A percentile compares a stretch with the other conserved stretches of the same genome.
These are phyloP conservation scores for Girardinus metallicus DNA, from an alignment of 2,797 vertebrate species.

Conservation along the genomic window DNA sequence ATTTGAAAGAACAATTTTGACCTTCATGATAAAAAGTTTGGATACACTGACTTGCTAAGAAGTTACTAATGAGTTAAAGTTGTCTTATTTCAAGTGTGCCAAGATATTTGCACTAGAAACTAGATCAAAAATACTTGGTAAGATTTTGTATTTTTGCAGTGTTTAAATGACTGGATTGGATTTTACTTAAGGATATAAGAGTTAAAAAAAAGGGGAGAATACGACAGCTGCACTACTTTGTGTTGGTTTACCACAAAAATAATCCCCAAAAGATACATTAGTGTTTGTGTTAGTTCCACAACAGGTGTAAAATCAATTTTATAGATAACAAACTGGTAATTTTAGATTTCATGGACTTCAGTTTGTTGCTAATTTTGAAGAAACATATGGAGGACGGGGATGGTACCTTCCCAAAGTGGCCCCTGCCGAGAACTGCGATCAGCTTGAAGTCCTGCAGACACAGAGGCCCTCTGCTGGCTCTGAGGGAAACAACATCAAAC, in stretches of 20 bases:
- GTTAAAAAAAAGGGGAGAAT: background rate
- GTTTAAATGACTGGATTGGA: background rate
- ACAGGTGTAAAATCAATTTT: background rate
- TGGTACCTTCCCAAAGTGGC: constrained; percentile 91
- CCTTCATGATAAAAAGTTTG: no score
- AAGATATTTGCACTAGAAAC: no score
- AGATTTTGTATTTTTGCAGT: no score
- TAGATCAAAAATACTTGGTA: no score
- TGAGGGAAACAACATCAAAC: constrained; percentile 26
- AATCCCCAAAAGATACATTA: background rate
- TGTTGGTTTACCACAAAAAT: background rate
- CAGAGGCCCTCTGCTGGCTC: constrained; percentile 71
- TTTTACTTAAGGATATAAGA: background rate
- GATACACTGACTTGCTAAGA: no score
- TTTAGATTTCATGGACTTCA: background rate
- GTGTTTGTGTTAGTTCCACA: background rate
- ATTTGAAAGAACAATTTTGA: no score
- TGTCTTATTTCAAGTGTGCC: no score
- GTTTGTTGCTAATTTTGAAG: background rate
- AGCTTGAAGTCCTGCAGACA: constrained; percentile 87
- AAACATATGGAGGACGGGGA: background rate
- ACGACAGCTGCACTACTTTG: background rate
- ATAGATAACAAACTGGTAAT: background rate
- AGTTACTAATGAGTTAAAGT: no score
- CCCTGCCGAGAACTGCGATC: constrained; percentile 88